Conservation (phyloP, 2,888 invertebrate species). For the Apamea crenata region DNA sequence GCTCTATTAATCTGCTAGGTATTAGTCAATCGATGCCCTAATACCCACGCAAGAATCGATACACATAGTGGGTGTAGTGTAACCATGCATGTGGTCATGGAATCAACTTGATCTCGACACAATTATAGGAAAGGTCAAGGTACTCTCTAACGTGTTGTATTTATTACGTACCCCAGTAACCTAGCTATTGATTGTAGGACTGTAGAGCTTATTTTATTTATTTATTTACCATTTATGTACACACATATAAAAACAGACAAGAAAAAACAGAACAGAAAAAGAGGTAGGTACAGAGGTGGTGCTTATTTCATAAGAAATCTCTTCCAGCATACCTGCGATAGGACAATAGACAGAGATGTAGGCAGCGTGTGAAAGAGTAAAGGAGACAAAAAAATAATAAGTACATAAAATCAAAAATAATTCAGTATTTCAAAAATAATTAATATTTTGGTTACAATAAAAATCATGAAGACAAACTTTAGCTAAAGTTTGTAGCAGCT, state of each 20-base stretch:
- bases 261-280: too few relatives aligned
- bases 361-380: too few relatives aligned
- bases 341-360: too few relatives aligned
- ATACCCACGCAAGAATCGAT: constrained; percentile 16
- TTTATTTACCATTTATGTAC: too few relatives aligned
- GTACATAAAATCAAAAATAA: too few relatives aligned
- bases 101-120: constrained; percentile 26
- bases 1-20: not conserved
- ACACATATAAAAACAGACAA: too few relatives aligned
- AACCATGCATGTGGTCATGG: constrained; percentile 28
- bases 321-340: too few relatives aligned
- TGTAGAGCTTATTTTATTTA: too few relatives aligned
- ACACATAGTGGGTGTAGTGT: not conserved
- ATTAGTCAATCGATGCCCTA: constrained; percentile 14
- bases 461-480: not conserved
- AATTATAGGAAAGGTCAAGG: constrained; percentile 24
- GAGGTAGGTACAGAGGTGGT: too few relatives aligned
- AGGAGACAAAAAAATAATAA: too few relatives aligned
- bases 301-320: too few relatives aligned
- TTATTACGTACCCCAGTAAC: not conserved
- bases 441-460: not conserved
- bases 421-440: too few relatives aligned
- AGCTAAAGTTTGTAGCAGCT: not conserved
- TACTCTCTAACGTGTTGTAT: not conserved
- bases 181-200: not conserved